Evolutionary conservation across 2,113 vertebrate genomes (phyloP).

Genomic region (Zootoca vivipara): DNA sequence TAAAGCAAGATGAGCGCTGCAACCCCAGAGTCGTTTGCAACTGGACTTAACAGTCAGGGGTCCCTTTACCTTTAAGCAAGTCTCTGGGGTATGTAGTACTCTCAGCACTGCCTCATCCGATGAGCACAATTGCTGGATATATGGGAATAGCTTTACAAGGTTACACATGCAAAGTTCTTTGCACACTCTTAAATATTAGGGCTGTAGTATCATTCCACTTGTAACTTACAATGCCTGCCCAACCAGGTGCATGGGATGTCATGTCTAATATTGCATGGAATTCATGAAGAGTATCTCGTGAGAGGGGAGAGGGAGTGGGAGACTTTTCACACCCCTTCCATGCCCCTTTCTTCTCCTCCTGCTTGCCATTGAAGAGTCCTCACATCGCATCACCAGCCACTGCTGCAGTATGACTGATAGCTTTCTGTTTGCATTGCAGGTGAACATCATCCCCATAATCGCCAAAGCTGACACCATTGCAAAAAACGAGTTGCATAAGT

Average conservation of each 20-base stretch:
- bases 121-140: no score
- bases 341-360: not conserved
- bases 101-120: no score
- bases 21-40: no score
- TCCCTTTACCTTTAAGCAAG: no score
- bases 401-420: rapidly evolving
- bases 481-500: constrained; percentile 85
- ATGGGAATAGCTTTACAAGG: no score
- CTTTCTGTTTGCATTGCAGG: constrained; percentile 71
- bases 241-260: not conserved
- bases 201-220: not conserved
- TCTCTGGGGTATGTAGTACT: no score
- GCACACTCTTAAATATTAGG: not conserved
- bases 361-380: not conserved
- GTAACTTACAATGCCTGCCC: not conserved
- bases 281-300: not conserved
- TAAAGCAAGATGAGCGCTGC: no score
- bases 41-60: no score
- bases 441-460: constrained; percentile 86
- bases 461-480: constrained; percentile 86
- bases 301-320: not conserved
- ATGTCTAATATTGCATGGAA: not conserved
- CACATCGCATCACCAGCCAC: not conserved
- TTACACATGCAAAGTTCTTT: not conserved
- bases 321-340: no score